Conservation (phyloP, 53 echinoderm and acorn worm genomes). For the Paracentrotus lividus region DNA sequence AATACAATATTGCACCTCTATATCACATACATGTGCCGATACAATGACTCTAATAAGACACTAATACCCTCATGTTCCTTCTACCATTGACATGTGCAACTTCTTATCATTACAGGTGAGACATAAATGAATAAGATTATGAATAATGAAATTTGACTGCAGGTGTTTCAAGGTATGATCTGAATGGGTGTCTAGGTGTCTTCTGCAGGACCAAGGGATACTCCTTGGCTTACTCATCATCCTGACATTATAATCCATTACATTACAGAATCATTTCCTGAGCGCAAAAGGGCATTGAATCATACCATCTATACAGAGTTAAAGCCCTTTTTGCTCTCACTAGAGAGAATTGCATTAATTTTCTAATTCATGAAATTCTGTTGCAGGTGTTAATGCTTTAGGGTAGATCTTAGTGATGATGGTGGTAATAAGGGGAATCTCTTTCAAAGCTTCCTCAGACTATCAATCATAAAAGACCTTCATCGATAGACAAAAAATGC, state of each 20-base stretch:
- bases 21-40: neutral
- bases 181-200: neutral
- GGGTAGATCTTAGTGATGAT: neutral
- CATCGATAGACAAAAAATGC: neutral
- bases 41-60: conserved; percentile 21
- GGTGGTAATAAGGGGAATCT: neutral
- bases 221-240: neutral
- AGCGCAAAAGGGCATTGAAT: neutral
- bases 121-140: conserved; percentile 50
- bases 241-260: conserved; percentile 9
- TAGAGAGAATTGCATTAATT: neutral
- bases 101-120: conserved; percentile 55
- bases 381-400: conserved; percentile 19
- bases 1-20: no score
- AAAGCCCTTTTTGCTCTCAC: neutral
- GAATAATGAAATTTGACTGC: conserved; percentile 45
- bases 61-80: conserved; percentile 1
- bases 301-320: neutral
- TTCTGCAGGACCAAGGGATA: neutral
- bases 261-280: neutral
- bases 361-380: neutral
- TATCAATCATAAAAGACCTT: conserved; percentile 22
- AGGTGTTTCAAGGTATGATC: conserved; percentile 5
- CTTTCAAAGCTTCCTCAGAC: neutral
- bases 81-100: neutral